Conservation (phyloP, 2,888 invertebrate species). For the Diploptera punctata region DNA sequence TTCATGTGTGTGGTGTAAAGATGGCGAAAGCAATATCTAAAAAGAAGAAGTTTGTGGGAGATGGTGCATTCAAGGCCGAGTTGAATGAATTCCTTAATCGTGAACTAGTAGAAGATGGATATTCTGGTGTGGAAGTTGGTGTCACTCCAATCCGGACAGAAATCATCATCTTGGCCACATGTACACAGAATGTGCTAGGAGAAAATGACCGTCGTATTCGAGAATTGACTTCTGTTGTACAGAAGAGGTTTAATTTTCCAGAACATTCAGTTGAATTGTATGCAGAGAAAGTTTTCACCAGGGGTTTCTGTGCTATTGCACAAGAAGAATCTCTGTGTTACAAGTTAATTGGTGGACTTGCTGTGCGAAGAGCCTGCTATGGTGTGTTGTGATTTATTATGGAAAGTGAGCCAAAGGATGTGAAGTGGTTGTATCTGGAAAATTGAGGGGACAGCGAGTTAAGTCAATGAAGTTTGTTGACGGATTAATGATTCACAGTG, state of each 20-base stretch:
- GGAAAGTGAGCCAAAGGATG: slow-evolving; percentile 97
- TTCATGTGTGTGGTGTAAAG: slow-evolving; percentile 46
- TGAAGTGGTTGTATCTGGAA: slow-evolving; percentile 98
- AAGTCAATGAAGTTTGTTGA: slow-evolving; percentile 99
- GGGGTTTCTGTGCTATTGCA: slow-evolving; percentile 99
- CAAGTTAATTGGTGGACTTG: slow-evolving; percentile 94
- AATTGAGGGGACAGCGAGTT: slow-evolving; percentile 97
- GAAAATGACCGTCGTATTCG: slow-evolving; percentile 97
- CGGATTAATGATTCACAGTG: slow-evolving; percentile 99
- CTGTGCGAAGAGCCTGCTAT: slow-evolving; percentile 91
- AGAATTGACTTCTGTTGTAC: slow-evolving; percentile 97
- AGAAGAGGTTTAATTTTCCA: slow-evolving; percentile 96
- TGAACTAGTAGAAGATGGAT: slow-evolving; percentile 99
- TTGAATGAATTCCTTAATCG: slow-evolving; percentile 98
- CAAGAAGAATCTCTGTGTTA: slow-evolving; percentile 99
- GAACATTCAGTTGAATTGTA: slow-evolving; percentile 96
- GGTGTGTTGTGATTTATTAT: slow-evolving; percentile 99
- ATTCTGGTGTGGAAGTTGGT: slow-evolving; percentile 98
- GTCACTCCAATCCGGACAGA: slow-evolving; percentile 97
- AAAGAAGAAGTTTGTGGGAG: slow-evolving; percentile 93
- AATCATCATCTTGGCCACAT: slow-evolving; percentile 99
- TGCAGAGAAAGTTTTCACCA: slow-evolving; percentile 97
- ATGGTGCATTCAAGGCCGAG: slow-evolving; percentile 99
- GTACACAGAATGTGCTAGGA: slow-evolving; percentile 97
- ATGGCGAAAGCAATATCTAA: slow-evolving; percentile 71